Conservation (phyloP, 1,140 invertebrate genomes). For the Zaprionus vittiger region DNA sequence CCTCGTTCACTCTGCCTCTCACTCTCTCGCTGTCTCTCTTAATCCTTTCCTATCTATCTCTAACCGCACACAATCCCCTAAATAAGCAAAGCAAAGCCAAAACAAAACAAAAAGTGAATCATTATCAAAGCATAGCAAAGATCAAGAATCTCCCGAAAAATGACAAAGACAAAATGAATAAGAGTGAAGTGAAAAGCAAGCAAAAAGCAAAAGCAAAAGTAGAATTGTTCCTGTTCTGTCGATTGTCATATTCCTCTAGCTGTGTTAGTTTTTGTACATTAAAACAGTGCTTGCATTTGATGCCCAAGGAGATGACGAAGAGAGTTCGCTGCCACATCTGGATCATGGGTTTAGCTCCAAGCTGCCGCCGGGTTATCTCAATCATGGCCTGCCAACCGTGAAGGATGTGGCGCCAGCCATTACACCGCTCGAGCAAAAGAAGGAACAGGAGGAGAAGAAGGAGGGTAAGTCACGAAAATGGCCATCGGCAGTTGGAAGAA, state of each 20-base stretch:
- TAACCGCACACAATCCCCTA: constrained; percentile 8
- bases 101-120: background rate
- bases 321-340: constrained; percentile 91
- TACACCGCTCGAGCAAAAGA: constrained; percentile 90
- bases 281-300: constrained; percentile 99
- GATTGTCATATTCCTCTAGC: constrained; percentile 85
- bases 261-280: constrained; percentile 92
- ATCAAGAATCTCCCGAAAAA: constrained; percentile 33
- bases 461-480: constrained; percentile 85
- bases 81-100: constrained; percentile 1
- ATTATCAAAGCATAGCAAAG: constrained; percentile 18
- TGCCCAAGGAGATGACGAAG: constrained; percentile 97
- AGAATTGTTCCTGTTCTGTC: constrained; percentile 85
- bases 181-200: constrained; percentile 26
- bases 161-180: constrained; percentile 53
- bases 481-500: no score
- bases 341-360: constrained; percentile 92
- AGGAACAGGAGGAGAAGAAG: constrained; percentile 89
- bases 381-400: constrained; percentile 96
- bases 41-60: constrained; percentile 15
- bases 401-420: constrained; percentile 97
- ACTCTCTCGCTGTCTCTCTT: constrained; percentile 1
- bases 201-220: constrained; percentile 48
- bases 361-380: constrained; percentile 95
- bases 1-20: background rate